These are phyloP conservation scores for Mythimna vitellina DNA, from an alignment of 2,888 invertebrate genomes.

Conservation along the genomic window DNA sequence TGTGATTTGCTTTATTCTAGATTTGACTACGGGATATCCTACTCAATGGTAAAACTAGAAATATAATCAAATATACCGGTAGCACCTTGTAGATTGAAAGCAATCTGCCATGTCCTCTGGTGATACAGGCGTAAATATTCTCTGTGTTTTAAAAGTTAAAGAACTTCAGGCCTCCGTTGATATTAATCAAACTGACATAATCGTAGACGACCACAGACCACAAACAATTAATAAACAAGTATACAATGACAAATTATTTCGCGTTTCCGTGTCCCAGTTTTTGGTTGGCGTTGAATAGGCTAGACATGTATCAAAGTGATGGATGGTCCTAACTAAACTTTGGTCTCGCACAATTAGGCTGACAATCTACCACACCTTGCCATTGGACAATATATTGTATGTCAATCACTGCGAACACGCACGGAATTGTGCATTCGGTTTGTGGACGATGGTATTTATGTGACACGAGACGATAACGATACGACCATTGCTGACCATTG, in stretches of 20 bases:
- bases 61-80: not conserved
- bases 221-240: constrained; percentile 64
- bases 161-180: constrained; percentile 11
- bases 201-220: constrained; percentile 46
- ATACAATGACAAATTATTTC: constrained; percentile 81
- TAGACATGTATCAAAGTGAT: constrained; percentile 80
- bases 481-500: constrained; percentile 3
- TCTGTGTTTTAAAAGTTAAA: constrained; percentile 1
- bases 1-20: not conserved
- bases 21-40: not conserved
- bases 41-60: not conserved
- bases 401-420: constrained; percentile 82
- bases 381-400: constrained; percentile 85
- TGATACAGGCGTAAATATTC: not conserved
- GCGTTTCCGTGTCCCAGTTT: constrained; percentile 78
- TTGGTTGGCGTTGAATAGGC: constrained; percentile 77
- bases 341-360: constrained; percentile 83
- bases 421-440: constrained; percentile 71
- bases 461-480: constrained; percentile 41
- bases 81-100: not conserved
- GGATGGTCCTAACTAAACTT: constrained; percentile 80
- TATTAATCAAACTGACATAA: constrained; percentile 57
- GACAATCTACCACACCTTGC: constrained; percentile 85
- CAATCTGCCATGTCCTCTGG: not conserved
- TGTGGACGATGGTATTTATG: constrained; percentile 29